Percentiles rank a stretch among this genome's conserved stretches.
These are phyloP conservation scores for Zaprionus davidi DNA, from an alignment of 1,140 invertebrate species.

Conservation along the genomic window DNA sequence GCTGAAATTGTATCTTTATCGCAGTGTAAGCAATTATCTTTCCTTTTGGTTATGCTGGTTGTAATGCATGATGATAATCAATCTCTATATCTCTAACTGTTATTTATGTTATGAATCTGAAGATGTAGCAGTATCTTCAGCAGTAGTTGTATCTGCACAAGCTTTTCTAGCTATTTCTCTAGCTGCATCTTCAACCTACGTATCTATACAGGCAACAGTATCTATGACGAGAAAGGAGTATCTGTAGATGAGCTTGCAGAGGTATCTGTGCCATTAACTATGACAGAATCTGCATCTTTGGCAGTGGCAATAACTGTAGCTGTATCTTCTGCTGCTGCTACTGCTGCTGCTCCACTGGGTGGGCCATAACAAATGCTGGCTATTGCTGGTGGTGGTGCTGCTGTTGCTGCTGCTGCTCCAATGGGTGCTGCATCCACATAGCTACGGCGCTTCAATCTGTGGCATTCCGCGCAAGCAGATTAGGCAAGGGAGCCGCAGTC, in stretches of 20 bases:
- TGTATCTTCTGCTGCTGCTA: not conserved
- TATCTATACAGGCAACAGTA: not conserved
- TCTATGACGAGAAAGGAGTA: not conserved
- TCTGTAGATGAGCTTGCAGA: not conserved
- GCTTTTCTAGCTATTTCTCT: no score
- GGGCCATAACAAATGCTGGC: not conserved
- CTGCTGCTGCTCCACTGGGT: not conserved
- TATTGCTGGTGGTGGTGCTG: not conserved
- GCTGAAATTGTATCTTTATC: no score
- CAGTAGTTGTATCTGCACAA: no score
- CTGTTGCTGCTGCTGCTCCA: not conserved
- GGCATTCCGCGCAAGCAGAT: slow-evolving; percentile 76
- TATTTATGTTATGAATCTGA: no score
- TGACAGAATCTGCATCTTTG: not conserved
- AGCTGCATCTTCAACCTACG: not conserved
- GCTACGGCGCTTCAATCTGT: slow-evolving; percentile 63
- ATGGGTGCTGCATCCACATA: slow-evolving; percentile 31
- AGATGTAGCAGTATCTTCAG: no score
- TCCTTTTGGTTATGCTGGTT: no score
- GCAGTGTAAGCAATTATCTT: no score
- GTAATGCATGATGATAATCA: no score
- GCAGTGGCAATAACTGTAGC: not conserved
- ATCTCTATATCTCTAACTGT: no score
- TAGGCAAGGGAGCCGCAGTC: slow-evolving; percentile 41
- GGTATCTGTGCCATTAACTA: not conserved